These are phyloP conservation scores for Rhyzopertha dominica DNA, from an alignment of 1,140 invertebrate genomes.

Conservation along the genomic window DNA sequence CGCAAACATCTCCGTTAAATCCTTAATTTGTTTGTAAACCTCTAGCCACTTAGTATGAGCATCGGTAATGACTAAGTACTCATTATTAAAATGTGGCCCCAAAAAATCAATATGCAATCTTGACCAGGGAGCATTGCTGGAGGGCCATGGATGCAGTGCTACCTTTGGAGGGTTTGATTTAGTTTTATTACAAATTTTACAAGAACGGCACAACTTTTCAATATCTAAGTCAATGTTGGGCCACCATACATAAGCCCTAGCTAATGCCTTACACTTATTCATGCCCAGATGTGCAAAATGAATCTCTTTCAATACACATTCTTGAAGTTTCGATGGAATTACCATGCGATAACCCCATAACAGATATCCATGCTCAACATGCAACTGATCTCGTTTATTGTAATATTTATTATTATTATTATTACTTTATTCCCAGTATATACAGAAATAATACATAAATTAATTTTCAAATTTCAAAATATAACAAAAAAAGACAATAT, in stretches of 20 bases:
- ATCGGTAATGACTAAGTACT: slow-evolving; percentile 12
- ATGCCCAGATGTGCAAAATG: slow-evolving; percentile 14
- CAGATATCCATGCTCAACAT: slow-evolving; percentile 1
- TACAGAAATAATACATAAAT: too few relatives aligned
- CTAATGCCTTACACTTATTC: slow-evolving; percentile 12
- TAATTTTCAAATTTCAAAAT: too few relatives aligned
- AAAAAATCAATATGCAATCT: slow-evolving; percentile 15
- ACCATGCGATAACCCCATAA: slow-evolving; percentile 5
- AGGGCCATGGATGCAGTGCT: slow-evolving; percentile 6
- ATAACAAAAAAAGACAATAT: too few relatives aligned
- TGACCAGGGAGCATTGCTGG: slow-evolving; percentile 2
- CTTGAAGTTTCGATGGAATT: slow-evolving; percentile 12
- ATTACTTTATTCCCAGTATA: slow-evolving; percentile 1
- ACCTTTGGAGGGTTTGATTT: slow-evolving; percentile 10
- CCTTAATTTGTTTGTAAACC: slow-evolving; percentile 5
- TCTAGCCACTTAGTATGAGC: slow-evolving; percentile 14
- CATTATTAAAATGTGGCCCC: slow-evolving; percentile 10
- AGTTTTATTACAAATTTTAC: slow-evolving; percentile 11
- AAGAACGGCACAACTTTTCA: slow-evolving; percentile 1
- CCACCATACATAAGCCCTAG: slow-evolving; percentile 13
- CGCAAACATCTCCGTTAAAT: slow-evolving; percentile 10
- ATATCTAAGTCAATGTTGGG: slow-evolving; percentile 13
- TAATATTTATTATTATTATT: neutral
- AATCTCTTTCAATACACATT: slow-evolving; percentile 2
- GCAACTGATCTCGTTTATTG: too few relatives aligned